A percentile compares a stretch with the other conserved stretches of the same genome.
phyloP scores from a whole-genome alignment of 2,888 invertebrate species.

The Desoria tigrina region DNA sequence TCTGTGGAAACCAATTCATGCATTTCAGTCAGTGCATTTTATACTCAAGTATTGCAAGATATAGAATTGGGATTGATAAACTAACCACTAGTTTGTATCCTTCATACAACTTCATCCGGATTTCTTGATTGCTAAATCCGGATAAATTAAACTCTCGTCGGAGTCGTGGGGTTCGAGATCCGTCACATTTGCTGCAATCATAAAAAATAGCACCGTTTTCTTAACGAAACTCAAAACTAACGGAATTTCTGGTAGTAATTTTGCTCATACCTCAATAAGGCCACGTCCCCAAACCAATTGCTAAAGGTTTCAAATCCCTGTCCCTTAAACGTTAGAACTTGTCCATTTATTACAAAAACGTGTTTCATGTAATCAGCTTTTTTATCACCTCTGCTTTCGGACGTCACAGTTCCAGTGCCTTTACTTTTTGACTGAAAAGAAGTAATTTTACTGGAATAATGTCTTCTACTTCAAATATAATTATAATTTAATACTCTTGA shows the following conservation, averaged over 20 bases:
- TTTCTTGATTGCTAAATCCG: slow-evolving; percentile 37
- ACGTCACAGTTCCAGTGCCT: background rate
- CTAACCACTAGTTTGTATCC: slow-evolving; percentile 36
- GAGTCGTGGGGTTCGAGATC: too few species aligned
- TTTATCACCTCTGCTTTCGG: background rate
- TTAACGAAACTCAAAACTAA: too few species aligned
- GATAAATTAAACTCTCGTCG: slow-evolving; percentile 31
- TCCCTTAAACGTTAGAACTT: slow-evolving; percentile 34
- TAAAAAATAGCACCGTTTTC: too few species aligned
- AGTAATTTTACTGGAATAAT: background rate
- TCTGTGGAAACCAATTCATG: slow-evolving; percentile 11
- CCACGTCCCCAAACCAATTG: slow-evolving; percentile 47
- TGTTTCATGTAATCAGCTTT: slow-evolving; percentile 24
- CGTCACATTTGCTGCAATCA: too few species aligned
- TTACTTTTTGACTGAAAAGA: background rate
- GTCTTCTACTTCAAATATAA: slow-evolving; percentile 1
- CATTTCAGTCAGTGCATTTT: too few species aligned
- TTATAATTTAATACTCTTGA: background rate
- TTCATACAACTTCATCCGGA: slow-evolving; percentile 37
- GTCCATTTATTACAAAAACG: slow-evolving; percentile 43
- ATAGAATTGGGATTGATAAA: too few species aligned
- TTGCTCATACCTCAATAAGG: slow-evolving; percentile 18
- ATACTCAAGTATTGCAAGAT: too few species aligned
- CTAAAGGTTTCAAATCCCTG: slow-evolving; percentile 40
- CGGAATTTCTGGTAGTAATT: too few species aligned